A percentile compares a stretch with the other conserved stretches of the same genome.
Conservation (phyloP, 2,888 invertebrate species). For the Volucella inanis region DNA sequence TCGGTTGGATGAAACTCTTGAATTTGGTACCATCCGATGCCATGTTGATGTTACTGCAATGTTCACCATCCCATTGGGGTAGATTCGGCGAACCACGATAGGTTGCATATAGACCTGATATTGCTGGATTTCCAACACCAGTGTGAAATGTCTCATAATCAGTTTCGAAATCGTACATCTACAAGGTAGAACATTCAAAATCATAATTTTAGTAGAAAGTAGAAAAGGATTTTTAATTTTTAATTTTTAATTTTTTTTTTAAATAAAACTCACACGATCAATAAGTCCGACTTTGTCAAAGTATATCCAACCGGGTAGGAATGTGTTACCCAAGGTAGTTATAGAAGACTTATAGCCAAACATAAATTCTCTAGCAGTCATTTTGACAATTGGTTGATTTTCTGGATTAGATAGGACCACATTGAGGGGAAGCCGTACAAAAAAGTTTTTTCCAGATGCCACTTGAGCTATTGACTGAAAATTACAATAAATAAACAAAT, state of each 20-base stretch:
- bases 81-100: slow-evolving; percentile 89
- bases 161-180: slow-evolving; percentile 94
- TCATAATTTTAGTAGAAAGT: neutral
- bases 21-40: slow-evolving; percentile 95
- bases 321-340: slow-evolving; percentile 91
- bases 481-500: slow-evolving; percentile 21
- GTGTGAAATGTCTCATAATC: slow-evolving; percentile 92
- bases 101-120: slow-evolving; percentile 89
- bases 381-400: slow-evolving; percentile 88
- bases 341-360: slow-evolving; percentile 93
- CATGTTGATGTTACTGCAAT: slow-evolving; percentile 89
- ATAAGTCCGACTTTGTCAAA: slow-evolving; percentile 95
- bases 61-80: slow-evolving; percentile 90
- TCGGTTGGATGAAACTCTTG: slow-evolving; percentile 87
- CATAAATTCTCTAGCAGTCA: slow-evolving; percentile 94
- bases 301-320: slow-evolving; percentile 92
- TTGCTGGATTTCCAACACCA: slow-evolving; percentile 86
- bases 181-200: slow-evolving; percentile 55
- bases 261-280: slow-evolving; percentile 88
- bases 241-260: neutral
- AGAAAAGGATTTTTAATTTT: too few species aligned
- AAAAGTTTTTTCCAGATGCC: slow-evolving; percentile 86
- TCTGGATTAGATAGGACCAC: slow-evolving; percentile 88
- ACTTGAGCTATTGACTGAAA: slow-evolving; percentile 91
- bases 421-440: slow-evolving; percentile 89